Base-by-base conservation (phyloP, 1,140 invertebrate genomes). In the Colletes latitarsis region DNA sequence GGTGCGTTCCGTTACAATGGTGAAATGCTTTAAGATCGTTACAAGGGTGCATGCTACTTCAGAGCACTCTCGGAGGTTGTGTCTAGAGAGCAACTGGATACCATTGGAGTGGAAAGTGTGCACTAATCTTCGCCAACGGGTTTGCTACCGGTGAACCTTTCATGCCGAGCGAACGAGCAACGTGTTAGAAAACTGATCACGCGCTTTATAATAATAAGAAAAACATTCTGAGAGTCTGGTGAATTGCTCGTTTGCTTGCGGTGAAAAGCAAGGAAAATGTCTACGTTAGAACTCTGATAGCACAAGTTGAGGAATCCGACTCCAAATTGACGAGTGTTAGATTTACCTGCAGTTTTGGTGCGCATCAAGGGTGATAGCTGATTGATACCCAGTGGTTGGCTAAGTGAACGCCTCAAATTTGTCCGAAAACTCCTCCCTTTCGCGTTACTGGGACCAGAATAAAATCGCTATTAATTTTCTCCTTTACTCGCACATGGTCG, bases 351-450 rank as follows among this genome's bases (percentile, higher is more conserved):
- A 80, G 93, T 93, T 93, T 94, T 94, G 46, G 93, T 92, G 82
- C 94, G 90, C 93, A 95, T 94, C 66, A 95, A 82, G 15, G 94
- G 94, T 66, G 94, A 95, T 64, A 95, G 91, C 90, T 95, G 95
- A 90, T 96, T 96, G 79, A 96, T 94, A 84, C 96, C 96, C 81
- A 96, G 93, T 68, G 96, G 96, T 87, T 96, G 96, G 88, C 96
- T 96, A 21, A 96, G 93, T 6, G 96, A 96, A 49, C 96, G 92
- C 76, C 95, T 94, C 74, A 96, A 92, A 88, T 95, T 94, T 57
- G 95, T 94, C 89, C 94, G 92, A 81, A 92, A 93, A 85, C 93
- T 93, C 92, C 90, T 92, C 93, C 90, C 93, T 93, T 91, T 92
- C 88, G 87, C 88, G 92, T 92, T 92, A 92, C 92, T 93, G 87